Conservation (phyloP, 2,113 vertebrate genomes). For the Pelvicachromis taeniatus region DNA sequence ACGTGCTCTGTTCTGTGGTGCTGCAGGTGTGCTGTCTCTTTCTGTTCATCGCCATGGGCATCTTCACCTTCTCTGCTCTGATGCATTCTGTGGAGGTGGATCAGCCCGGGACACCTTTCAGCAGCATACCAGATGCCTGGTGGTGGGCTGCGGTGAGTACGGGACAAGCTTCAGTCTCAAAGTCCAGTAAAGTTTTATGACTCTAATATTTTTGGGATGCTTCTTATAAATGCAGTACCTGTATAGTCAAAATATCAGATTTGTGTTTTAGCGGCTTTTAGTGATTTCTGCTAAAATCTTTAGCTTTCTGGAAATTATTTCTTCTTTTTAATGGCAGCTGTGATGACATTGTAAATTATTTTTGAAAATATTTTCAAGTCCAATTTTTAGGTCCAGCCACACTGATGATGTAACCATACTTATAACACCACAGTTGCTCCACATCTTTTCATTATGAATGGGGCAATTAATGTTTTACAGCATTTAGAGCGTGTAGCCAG, state of each 20-base stretch:
- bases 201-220: background rate
- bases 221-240: background rate
- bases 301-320: background rate
- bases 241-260: background rate
- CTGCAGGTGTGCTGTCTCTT: conserved; percentile 84
- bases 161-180: background rate
- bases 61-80: conserved; percentile 89
- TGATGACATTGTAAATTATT: background rate
- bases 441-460: background rate
- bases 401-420: background rate
- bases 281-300: background rate
- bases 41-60: conserved; percentile 88
- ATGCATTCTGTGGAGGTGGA: conserved; percentile 89
- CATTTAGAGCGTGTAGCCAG: background rate
- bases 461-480: background rate
- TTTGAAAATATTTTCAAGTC: background rate
- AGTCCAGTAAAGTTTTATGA: background rate
- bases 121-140: conserved; percentile 88
- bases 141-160: conserved; percentile 91
- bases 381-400: background rate
- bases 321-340: background rate
- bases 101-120: conserved; percentile 82
- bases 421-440: background rate
- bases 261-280: background rate
- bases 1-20: background rate